Percentiles rank a stretch among this genome's conserved stretches.
Evolutionary conservation across 1,140 invertebrate genomes (phyloP).

Genomic region (Solenopsis invicta): DNA sequence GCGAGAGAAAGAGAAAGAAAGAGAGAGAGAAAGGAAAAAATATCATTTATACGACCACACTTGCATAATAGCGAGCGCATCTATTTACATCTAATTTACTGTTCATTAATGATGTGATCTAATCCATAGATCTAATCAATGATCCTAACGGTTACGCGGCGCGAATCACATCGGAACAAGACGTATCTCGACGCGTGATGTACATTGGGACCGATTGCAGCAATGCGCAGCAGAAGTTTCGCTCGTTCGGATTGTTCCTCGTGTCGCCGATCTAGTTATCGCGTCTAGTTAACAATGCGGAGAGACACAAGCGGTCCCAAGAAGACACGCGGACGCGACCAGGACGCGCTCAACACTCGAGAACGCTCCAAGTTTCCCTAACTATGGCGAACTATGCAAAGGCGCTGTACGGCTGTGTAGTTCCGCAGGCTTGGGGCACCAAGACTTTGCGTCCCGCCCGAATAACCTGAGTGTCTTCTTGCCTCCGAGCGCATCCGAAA

Average conservation of each 20-base stretch:
- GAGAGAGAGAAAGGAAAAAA: background rate
- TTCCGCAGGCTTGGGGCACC: slow-evolving; percentile 37
- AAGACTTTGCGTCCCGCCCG: slow-evolving; percentile 62
- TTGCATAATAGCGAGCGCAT: background rate
- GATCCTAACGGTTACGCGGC: slow-evolving; percentile 25
- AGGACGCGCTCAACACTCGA: slow-evolving; percentile 66
- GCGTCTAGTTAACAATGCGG: slow-evolving; percentile 25
- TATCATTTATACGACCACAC: background rate
- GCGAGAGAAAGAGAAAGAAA: background rate
- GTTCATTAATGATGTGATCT: slow-evolving; percentile 26
- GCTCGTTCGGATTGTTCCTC: slow-evolving; percentile 28
- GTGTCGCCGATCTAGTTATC: slow-evolving; percentile 47
- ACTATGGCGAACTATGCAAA: slow-evolving; percentile 78
- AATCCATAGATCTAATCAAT: slow-evolving; percentile 31
- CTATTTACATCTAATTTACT: slow-evolving; percentile 44
- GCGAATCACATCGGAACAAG: background rate
- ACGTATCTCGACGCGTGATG: background rate
- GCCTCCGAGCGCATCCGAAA: slow-evolving; percentile 57
- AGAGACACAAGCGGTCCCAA: slow-evolving; percentile 58
- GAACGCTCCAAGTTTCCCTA: slow-evolving; percentile 71
- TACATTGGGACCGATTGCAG: background rate
- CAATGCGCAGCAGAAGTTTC: slow-evolving; percentile 17
- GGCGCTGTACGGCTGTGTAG: slow-evolving; percentile 58
- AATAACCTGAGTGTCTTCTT: slow-evolving; percentile 67
- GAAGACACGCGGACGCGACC: slow-evolving; percentile 27